Conservation (phyloP, 1,140 invertebrate genomes). For the Drosophila baimaii region DNA sequence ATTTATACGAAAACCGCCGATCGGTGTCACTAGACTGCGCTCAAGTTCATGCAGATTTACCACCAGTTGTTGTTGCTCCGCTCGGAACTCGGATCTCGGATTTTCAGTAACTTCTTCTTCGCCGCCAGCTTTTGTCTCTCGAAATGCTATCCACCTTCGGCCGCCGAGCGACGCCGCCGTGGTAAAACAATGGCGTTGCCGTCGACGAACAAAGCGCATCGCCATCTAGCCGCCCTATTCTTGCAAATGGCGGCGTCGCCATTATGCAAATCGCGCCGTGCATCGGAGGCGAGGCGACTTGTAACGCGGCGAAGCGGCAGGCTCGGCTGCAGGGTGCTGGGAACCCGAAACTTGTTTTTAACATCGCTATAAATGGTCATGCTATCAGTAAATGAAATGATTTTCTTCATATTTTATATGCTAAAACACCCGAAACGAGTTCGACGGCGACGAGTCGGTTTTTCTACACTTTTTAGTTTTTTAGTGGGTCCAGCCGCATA, state of each 20-base stretch:
- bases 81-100: slow-evolving; percentile 37
- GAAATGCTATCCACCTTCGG: slow-evolving; percentile 63
- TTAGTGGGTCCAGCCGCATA: slow-evolving; percentile 53
- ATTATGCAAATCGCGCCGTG: slow-evolving; percentile 59
- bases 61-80: slow-evolving; percentile 38
- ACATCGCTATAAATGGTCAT: slow-evolving; percentile 54
- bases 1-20: slow-evolving; percentile 75
- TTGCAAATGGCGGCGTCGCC: slow-evolving; percentile 62
- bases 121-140: slow-evolving; percentile 69
- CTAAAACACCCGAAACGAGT: slow-evolving; percentile 71
- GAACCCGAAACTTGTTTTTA: slow-evolving; percentile 55
- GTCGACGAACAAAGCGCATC: slow-evolving; percentile 60
- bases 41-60: slow-evolving; percentile 74
- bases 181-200: slow-evolving; percentile 16
- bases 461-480: slow-evolving; percentile 66
- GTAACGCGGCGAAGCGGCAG: slow-evolving; percentile 41
- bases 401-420: slow-evolving; percentile 72
- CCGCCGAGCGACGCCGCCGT: slow-evolving; percentile 20
- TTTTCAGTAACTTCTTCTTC: slow-evolving; percentile 67
- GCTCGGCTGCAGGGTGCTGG: slow-evolving; percentile 27
- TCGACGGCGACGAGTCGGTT: slow-evolving; percentile 47
- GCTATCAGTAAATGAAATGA: slow-evolving; percentile 71
- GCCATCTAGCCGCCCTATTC: slow-evolving; percentile 62
- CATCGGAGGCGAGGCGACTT: slow-evolving; percentile 15
- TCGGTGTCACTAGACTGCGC: slow-evolving; percentile 75